Conservation (phyloP, 2,888 invertebrate genomes). For the Ditula angustiorana region DNA sequence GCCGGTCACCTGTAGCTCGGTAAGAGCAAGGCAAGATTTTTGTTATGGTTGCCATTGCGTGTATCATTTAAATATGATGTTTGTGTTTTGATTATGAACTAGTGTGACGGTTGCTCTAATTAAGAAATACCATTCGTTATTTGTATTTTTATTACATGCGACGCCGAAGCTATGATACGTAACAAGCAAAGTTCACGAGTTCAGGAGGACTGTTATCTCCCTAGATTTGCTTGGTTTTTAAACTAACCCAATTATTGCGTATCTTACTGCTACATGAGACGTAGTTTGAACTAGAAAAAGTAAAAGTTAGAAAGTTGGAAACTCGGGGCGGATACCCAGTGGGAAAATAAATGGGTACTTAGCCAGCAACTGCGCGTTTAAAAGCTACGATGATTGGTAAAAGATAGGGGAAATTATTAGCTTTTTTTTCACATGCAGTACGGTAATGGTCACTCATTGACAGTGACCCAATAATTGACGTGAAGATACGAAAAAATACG, state of each 20-base stretch:
- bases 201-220: background rate
- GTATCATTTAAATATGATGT: no score
- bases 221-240: background rate
- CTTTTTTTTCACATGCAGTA: background rate
- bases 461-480: no score
- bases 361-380: background rate
- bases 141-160: background rate
- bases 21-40: no score
- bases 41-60: no score
- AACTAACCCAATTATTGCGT: background rate
- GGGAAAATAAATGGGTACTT: background rate
- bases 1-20: no score
- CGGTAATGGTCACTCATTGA: no score
- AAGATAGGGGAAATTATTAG: background rate
- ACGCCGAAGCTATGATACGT: background rate
- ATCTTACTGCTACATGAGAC: background rate
- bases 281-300: background rate
- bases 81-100: no score
- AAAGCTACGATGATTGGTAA: background rate
- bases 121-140: background rate
- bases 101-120: background rate
- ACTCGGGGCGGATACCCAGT: constrained; percentile 9
- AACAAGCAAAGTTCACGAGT: background rate
- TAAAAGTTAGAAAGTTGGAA: constrained; percentile 24
- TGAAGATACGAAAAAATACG: no score